A percentile compares a stretch with the other conserved stretches of the same genome.
Conservation (phyloP, 1,140 invertebrate species). For the Adoxophyes honmai region DNA sequence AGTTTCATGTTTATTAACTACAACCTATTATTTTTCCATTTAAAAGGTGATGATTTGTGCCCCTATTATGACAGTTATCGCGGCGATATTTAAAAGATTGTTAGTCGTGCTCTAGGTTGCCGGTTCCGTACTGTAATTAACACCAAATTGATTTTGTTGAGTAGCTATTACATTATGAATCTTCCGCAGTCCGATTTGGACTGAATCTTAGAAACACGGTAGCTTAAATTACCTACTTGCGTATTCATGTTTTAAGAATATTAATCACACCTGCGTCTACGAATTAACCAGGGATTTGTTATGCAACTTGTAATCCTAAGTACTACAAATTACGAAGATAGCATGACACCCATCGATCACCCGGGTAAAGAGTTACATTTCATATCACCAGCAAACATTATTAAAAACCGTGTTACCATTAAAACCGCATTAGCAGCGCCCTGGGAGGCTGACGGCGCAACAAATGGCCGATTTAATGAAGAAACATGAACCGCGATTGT, state of each 20-base stretch:
- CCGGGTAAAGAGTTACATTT: not conserved
- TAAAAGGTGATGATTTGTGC: constrained; percentile 15
- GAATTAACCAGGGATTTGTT: too few relatives aligned
- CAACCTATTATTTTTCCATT: constrained; percentile 14
- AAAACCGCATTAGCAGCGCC: constrained; percentile 45
- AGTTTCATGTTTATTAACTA: constrained; percentile 17
- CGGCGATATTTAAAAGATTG: constrained; percentile 1
- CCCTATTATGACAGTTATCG: constrained; percentile 13
- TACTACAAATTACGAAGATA: not conserved
- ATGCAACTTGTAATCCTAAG: too few relatives aligned
- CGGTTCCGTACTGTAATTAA: not conserved
- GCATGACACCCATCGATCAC: not conserved
- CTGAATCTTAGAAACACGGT: too few relatives aligned
- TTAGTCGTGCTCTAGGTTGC: not conserved
- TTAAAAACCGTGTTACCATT: constrained; percentile 38
- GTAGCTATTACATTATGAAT: not conserved
- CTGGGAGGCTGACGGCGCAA: constrained; percentile 49
- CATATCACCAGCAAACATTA: constrained; percentile 2
- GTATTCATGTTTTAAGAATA: too few relatives aligned
- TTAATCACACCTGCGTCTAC: too few relatives aligned
- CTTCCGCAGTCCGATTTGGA: not conserved
- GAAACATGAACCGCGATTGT: constrained; percentile 51
- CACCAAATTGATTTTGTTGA: not conserved
- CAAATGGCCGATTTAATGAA: constrained; percentile 54
- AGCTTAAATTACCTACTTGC: too few relatives aligned